Percentiles rank a stretch among this genome's conserved stretches.
Conservation (phyloP, 2,113 vertebrate genomes). For the Piprites chloris region DNA sequence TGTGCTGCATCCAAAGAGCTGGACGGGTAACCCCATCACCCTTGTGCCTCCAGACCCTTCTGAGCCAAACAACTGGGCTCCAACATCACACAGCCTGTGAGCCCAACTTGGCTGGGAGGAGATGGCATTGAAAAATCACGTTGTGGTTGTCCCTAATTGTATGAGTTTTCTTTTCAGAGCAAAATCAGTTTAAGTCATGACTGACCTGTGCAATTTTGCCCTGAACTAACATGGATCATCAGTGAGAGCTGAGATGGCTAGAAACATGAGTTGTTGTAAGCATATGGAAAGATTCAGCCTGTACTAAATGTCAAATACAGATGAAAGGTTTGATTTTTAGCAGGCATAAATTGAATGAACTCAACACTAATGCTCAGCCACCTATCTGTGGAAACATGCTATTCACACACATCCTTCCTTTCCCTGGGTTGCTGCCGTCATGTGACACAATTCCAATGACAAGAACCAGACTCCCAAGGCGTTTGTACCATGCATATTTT, state of each 20-base stretch:
- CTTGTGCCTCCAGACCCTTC: rapidly evolving
- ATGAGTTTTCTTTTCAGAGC: background rate
- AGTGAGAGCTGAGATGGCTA: background rate
- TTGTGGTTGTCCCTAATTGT: no score
- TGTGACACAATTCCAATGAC: background rate
- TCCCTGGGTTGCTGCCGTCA: background rate
- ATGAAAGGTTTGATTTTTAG: background rate
- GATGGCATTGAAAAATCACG: background rate
- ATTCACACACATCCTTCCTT: background rate
- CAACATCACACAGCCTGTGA: background rate
- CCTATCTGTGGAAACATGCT: rapidly evolving
- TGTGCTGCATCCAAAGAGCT: background rate
- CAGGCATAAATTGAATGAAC: background rate
- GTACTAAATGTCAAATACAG: background rate
- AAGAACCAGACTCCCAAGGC: background rate
- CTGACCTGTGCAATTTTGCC: background rate
- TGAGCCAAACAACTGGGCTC: rapidly evolving
- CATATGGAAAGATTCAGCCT: background rate
- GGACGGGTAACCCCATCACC: background rate
- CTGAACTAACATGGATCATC: background rate
- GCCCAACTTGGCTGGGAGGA: background rate
- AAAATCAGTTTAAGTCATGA: background rate
- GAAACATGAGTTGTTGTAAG: background rate
- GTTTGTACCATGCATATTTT: background rate
- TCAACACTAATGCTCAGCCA: background rate